Base-by-base conservation (phyloP, 2,888 invertebrate genomes). In the Eupithecia exiguata region DNA sequence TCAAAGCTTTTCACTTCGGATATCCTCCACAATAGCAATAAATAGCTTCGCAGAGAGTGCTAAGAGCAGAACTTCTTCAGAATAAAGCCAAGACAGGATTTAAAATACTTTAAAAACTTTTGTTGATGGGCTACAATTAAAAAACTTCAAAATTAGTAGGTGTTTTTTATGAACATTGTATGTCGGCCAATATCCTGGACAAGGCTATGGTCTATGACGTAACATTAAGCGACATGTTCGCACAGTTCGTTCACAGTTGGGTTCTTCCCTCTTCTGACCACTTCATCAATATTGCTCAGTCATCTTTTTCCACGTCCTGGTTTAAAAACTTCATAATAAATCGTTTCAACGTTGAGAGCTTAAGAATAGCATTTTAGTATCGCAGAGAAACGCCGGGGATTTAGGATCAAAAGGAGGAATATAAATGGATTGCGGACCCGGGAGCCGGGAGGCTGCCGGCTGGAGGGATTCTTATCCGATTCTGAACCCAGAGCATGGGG, bases 271-370 rank as follows among this genome's bases (percentile, higher is more conserved):
- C 66, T 66, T 21, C 69, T 30, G 49, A 40, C 35, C 68, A 69
- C 69, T 72, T 58, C 75, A 74, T 77, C 77, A 74, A 80, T 73
- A 77, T 30, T 12, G 69, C 71, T 69, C 63, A 36, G 74, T 78
- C 74, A 78, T 75, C 68, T 75, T 74, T 72, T 78, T 78, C 66
- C 74, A 69, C 36, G 69, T 69, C 71, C 12, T 25, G 70, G 69
- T 70, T 78, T 77, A 67, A 79, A 79, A 79, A 80, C 77, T 77
- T 78, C 72, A 76, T 78, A 76, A 80, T 78, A 78, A 80, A 80
- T 79, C 69, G 74, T 71, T 73, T 66, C 18, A 79, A 71, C 77
- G 69, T 80, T 71, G 74, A 65, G 66, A 69, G 75, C 69, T 73
- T 72, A 75, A 73, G 78, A 77, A 77, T 77, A 72, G 70, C 74